phyloP scores from a whole-genome alignment of 1,140 invertebrate species.

The Drosophila littoralis region DNA sequence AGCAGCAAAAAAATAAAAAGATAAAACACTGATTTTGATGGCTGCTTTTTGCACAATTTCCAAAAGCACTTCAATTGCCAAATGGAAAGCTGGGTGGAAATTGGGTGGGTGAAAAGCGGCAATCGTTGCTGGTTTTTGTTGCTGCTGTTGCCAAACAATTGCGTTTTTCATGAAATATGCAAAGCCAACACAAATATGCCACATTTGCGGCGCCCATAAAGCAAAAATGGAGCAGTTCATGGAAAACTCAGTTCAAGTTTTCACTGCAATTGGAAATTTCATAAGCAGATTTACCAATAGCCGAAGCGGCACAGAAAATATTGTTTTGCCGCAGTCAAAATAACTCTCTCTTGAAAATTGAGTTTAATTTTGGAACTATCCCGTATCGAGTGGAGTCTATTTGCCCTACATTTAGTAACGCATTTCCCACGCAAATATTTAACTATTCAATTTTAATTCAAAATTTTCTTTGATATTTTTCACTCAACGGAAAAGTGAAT shows the following conservation, averaged over 20 bases:
- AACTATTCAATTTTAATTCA: background rate
- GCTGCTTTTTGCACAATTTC: slow-evolving; percentile 36
- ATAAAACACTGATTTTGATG: slow-evolving; percentile 75
- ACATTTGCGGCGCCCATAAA: slow-evolving; percentile 19
- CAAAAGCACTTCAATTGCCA: slow-evolving; percentile 48
- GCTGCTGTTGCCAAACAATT: slow-evolving; percentile 26
- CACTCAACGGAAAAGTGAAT: background rate
- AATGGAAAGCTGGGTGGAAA: slow-evolving; percentile 12
- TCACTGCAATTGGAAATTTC: background rate
- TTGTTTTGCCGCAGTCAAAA: background rate
- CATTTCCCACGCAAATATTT: background rate
- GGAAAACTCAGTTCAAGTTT: background rate
- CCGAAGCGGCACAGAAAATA: background rate
- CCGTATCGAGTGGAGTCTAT: background rate
- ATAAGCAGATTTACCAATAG: slow-evolving; percentile 3
- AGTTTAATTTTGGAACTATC: no score
- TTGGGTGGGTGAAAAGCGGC: slow-evolving; percentile 14
- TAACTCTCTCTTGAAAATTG: no score
- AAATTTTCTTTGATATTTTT: background rate
- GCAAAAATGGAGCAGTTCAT: slow-evolving; percentile 46
- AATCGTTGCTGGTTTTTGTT: slow-evolving; percentile 9
- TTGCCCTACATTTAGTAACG: background rate
- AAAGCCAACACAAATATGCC: slow-evolving; percentile 40
- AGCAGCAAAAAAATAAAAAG: slow-evolving; percentile 13
- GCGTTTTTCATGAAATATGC: slow-evolving; percentile 45